A percentile compares a stretch with the other conserved stretches of the same genome.
Conservation (phyloP, 2,888 invertebrate genomes). For the Crocallis elinguaria region DNA sequence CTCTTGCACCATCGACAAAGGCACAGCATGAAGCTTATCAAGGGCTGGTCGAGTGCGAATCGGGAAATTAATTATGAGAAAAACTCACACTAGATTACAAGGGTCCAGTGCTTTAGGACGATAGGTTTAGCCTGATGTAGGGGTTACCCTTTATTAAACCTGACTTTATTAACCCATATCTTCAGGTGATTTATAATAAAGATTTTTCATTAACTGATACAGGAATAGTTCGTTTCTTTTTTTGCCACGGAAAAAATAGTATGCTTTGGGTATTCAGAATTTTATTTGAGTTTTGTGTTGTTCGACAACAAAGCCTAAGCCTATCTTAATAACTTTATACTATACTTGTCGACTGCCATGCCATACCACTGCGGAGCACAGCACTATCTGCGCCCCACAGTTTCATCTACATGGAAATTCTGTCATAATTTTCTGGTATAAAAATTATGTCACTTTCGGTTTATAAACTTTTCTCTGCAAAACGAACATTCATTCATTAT, state of each 20-base stretch:
- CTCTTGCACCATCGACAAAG: slow-evolving; percentile 41
- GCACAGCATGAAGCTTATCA: slow-evolving; percentile 59
- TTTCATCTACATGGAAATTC: no score
- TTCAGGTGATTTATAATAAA: slow-evolving; percentile 3
- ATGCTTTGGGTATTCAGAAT: no score
- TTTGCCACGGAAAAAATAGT: neutral
- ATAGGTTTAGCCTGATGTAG: slow-evolving; percentile 40
- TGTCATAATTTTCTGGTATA: no score
- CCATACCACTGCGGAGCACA: no score
- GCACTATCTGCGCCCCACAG: no score
- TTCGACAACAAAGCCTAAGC: neutral
- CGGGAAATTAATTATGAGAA: slow-evolving; percentile 77
- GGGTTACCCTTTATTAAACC: slow-evolving; percentile 9
- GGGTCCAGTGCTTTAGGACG: slow-evolving; percentile 54
- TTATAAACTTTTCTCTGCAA: no score
- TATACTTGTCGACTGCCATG: no score
- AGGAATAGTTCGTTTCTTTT: neutral
- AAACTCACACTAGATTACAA: slow-evolving; percentile 67
- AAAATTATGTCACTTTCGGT: no score
- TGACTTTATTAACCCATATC: slow-evolving; percentile 8
- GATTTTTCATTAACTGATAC: neutral
- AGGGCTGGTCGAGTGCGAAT: slow-evolving; percentile 57
- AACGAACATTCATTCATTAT: no score
- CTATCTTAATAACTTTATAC: no score
- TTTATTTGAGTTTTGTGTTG: neutral